Evolutionary conservation across 2,888 invertebrate species (phyloP).

Genomic region (Sericinus montela): DNA sequence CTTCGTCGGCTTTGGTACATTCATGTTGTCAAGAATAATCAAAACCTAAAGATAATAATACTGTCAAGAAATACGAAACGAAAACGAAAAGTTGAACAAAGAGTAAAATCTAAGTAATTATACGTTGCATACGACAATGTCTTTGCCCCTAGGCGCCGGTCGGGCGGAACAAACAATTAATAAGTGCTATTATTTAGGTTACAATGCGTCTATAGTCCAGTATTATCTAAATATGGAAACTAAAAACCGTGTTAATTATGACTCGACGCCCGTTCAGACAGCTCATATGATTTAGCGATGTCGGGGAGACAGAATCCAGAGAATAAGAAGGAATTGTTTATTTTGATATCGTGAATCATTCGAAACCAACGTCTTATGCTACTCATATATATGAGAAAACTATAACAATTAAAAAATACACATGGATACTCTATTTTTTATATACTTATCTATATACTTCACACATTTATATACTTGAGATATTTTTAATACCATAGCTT

Average conservation of each 20-base stretch:
- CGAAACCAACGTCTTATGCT: conserved; percentile 6
- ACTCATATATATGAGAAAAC: conserved; percentile 17
- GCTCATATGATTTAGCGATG: conserved; percentile 45
- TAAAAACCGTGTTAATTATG: conserved; percentile 28
- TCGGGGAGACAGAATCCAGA: conserved; percentile 36
- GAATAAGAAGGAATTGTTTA: conserved; percentile 48
- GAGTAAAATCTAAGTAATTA: conserved; percentile 6
- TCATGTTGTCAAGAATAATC: too few species aligned
- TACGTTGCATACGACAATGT: not conserved
- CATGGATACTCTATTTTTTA: too few species aligned
- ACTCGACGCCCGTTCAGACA: conserved; percentile 24
- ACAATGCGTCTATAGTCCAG: conserved; percentile 7
- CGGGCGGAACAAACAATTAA: conserved; percentile 16
- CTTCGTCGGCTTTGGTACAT: too few species aligned
- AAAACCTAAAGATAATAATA: not conserved
- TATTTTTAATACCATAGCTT: too few species aligned
- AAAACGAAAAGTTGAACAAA: not conserved
- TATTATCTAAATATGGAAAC: conserved; percentile 22
- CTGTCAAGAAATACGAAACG: not conserved
- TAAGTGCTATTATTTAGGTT: conserved; percentile 16
- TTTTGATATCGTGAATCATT: conserved; percentile 62
- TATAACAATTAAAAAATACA: conserved; percentile 26
- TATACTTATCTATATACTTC: too few species aligned
- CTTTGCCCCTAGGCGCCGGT: conserved; percentile 10
- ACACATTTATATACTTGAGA: too few species aligned